Evolutionary conservation across 2,888 invertebrate genomes (phyloP).

Genomic region (Sinodicranocentrus sp.): DNA sequence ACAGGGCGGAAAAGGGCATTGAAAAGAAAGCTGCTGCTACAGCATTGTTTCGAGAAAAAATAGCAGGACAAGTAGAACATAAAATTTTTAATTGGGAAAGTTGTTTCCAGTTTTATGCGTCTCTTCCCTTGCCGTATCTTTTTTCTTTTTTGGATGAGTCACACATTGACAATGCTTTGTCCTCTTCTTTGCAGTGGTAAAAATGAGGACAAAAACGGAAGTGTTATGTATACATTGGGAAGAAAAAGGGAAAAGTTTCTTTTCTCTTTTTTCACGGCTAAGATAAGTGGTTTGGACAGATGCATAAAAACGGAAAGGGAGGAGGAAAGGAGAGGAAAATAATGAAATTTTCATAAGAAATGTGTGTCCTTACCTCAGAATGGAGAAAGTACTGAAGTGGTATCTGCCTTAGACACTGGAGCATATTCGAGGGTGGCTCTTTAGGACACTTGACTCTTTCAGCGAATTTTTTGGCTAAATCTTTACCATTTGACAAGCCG

Average conservation of each 20-base stretch:
- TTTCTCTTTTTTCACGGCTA: not conserved
- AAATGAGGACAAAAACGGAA: not conserved
- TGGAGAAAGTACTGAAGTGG: slow-evolving; percentile 75
- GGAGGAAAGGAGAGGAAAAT: slow-evolving; percentile 19
- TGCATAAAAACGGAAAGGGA: not conserved
- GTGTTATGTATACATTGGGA: not conserved
- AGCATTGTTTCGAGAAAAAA: slow-evolving; percentile 33
- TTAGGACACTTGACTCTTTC: slow-evolving; percentile 75
- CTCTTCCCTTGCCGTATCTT: too few relatives aligned
- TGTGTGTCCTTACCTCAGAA: slow-evolving; percentile 70
- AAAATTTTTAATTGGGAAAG: slow-evolving; percentile 64
- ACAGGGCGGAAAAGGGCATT: not conserved
- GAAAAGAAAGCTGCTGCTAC: too few relatives aligned
- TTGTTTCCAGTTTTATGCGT: slow-evolving; percentile 47
- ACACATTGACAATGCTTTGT: not conserved
- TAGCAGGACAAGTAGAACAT: slow-evolving; percentile 17
- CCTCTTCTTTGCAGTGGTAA: not conserved
- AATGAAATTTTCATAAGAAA: slow-evolving; percentile 59
- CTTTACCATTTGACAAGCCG: slow-evolving; percentile 77
- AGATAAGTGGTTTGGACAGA: slow-evolving; percentile 32
- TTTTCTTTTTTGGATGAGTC: too few relatives aligned
- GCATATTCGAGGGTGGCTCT: slow-evolving; percentile 75
- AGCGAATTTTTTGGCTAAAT: slow-evolving; percentile 77
- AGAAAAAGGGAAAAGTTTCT: slow-evolving; percentile 9
- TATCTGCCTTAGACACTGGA: slow-evolving; percentile 75